Evolutionary conservation across 2,888 invertebrate genomes (phyloP).

Genomic region (Nephrotoma appendiculata): DNA sequence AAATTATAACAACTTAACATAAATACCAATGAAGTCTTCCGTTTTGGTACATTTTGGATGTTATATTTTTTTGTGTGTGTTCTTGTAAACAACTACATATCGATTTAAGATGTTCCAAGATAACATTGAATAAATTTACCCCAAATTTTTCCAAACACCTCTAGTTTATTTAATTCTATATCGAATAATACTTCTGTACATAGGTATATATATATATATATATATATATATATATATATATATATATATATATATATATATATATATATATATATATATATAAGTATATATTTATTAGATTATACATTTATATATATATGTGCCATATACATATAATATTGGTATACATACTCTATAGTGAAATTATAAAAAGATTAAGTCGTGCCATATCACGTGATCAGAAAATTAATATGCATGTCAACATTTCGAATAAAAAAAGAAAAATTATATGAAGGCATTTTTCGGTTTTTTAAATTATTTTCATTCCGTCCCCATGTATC

Average conservation of each 20-base stretch:
- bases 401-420: constrained; percentile 4
- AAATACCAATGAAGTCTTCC: no score
- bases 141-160: no score
- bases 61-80: no score
- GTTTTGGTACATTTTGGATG: no score
- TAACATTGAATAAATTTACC: no score
- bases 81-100: no score
- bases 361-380: background rate
- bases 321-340: background rate
- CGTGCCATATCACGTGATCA: constrained; percentile 5
- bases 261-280: background rate
- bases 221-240: background rate
- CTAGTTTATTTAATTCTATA: no score
- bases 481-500: background rate
- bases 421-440: background rate
- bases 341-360: background rate
- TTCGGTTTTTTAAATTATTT: background rate
- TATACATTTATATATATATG: background rate
- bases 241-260: background rate
- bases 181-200: no score
- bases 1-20: no score
- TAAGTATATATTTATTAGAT: background rate
- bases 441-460: background rate
- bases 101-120: no score
- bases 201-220: background rate